These are phyloP conservation scores for Amaurobius ferox DNA, from an alignment of 2,888 invertebrate genomes.

Conservation along the genomic window DNA sequence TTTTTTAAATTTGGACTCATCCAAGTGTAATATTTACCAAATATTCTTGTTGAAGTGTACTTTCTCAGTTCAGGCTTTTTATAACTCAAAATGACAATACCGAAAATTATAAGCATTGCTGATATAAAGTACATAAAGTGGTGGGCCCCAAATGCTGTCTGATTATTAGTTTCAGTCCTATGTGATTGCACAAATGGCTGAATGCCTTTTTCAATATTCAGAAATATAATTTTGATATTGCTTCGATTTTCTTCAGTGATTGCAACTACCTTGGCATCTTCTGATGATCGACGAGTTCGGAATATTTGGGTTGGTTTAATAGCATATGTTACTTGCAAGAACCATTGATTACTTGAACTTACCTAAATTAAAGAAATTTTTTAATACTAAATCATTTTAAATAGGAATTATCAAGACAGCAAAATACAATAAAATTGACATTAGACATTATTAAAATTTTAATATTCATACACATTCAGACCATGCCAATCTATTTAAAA, in stretches of 20 bases:
- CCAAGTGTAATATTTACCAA: conserved; percentile 10
- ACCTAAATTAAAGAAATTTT: conserved; percentile 75
- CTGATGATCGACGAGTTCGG: conserved; percentile 24
- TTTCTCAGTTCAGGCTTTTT: conserved; percentile 11
- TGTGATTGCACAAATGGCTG: background rate
- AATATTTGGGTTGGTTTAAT: conserved; percentile 75
- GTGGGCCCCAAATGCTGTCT: conserved; percentile 25
- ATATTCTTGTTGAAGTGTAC: conserved; percentile 1
- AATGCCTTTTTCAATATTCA: background rate
- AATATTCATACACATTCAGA: too few species aligned
- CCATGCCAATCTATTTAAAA: too few species aligned
- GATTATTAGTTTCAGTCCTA: background rate
- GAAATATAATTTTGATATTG: conserved; percentile 29
- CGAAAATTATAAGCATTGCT: conserved; percentile 40
- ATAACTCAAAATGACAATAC: conserved; percentile 24
- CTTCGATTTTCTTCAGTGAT: conserved; percentile 27
- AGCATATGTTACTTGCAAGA: conserved; percentile 77
- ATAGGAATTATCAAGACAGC: too few species aligned
- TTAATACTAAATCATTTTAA: too few species aligned
- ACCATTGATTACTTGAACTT: conserved; percentile 78
- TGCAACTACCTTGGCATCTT: background rate
- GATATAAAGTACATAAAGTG: conserved; percentile 56
- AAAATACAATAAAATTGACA: too few species aligned
- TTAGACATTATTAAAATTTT: too few species aligned
- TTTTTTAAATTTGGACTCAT: background rate